Evolutionary conservation across 2,888 invertebrate species (phyloP), one percentile per base, ranked within the genome.

Genomic region (Drosophila anomelani): DNA sequence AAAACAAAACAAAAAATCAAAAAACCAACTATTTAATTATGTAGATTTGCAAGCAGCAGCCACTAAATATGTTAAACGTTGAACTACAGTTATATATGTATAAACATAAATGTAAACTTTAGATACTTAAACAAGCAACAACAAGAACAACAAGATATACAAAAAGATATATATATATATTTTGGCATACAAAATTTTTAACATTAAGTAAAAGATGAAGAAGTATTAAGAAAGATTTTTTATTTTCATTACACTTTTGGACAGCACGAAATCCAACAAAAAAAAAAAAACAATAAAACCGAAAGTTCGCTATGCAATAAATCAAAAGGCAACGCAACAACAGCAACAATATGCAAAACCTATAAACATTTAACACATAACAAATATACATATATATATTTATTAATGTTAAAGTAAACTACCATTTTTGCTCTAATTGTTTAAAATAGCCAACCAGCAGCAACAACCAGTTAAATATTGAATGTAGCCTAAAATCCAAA

Each of bases 111-210:
- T 74, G 57, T 70, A 75, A 76, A 38, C 54, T 34, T 20, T 61
- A 69, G 62, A 63, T 53, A 47, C 59, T 41, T 67, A 60, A 61
- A 61, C 13, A 15, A 51, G 20, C 51, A 34, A 51, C 34, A 51
- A 34, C 32, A 32, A 49, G 15, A n/a, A 49, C 32, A 49, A 32
- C 32, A 49, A 34, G 38, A 55, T 23, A 23, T 23, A 75, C 67
- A 68, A 62, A 54, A 32, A 47, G 51, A 56, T 41, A 78, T 39
- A 47, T 59, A 56, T 41, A 78, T 89, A 89, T 86, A 89, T 86
- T 86, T 86, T 86, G 86, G 86, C 86, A 89, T 88, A 89, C 86
- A 75, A 88, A 85, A 89, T 85, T 86, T 89, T 74, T 85, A 88
- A 41, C 55, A 34, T 36, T 61, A 54, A 76, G 60, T 47, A 20